Conservation (phyloP, 2,888 invertebrate species). For the Alitta virens region DNA sequence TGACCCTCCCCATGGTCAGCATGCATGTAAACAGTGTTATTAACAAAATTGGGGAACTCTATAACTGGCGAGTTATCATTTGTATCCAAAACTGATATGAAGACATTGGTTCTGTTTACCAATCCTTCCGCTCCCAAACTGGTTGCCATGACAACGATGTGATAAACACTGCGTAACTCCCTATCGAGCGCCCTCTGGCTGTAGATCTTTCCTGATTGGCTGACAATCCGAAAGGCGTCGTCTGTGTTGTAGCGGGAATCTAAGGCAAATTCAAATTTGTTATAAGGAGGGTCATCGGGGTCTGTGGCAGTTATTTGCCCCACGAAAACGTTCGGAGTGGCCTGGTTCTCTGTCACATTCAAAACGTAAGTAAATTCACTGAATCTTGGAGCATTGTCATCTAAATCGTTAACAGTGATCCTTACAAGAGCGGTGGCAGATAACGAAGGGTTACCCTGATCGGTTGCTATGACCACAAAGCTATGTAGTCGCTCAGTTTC, state of each 20-base stretch:
- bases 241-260: constrained; percentile 1
- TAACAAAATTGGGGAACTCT: constrained; percentile 9
- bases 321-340: not conserved
- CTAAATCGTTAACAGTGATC: constrained; percentile 24
- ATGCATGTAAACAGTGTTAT: constrained; percentile 14
- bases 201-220: constrained; percentile 7
- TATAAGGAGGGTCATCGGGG: constrained; percentile 6
- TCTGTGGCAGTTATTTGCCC: constrained; percentile 13
- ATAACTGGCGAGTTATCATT: constrained; percentile 12
- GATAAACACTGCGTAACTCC: constrained; percentile 5
- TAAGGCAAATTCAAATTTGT: constrained; percentile 7
- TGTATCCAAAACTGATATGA: constrained; percentile 9
- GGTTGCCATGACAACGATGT: constrained; percentile 11
- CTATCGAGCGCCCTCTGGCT: constrained; percentile 11
- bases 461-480: constrained; percentile 22
- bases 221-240: constrained; percentile 7
- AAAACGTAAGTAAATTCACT: constrained; percentile 8
- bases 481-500: constrained; percentile 6
- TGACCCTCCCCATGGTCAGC: constrained; percentile 26
- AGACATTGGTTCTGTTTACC: constrained; percentile 9
- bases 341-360: constrained; percentile 2
- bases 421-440: constrained; percentile 18
- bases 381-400: constrained; percentile 29
- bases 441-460: constrained; percentile 19
- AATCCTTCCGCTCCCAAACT: constrained; percentile 1